Evolutionary conservation across 2,888 invertebrate species (phyloP), one percentile per base, ranked within the genome.

Genomic region (Drosophila recens): DNA sequence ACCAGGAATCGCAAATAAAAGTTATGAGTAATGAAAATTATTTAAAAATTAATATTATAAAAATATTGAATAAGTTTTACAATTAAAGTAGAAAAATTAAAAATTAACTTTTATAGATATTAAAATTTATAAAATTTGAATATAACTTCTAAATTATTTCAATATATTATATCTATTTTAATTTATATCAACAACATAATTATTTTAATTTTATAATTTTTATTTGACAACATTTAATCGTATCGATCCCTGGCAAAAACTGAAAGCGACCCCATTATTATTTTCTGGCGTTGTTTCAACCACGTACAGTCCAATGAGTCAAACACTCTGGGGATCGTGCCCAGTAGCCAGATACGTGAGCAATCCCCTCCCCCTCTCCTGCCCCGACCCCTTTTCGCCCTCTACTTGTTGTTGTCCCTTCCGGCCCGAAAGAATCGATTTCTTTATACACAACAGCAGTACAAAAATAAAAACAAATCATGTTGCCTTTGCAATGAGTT

Each of bases 381-480:
- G 27, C 9, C n/a, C 20, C 15, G 11, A 8, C 15, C 20, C 40
- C 27, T 27, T 5, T 6, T 0, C 9, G 9, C 51, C 3, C 58
- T 42, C 13, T 27, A 5, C 15, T 17, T 23, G 34, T 10, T 38
- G 40, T 34, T 23, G 43, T 57, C 74, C 59, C 71, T 75, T 75
- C 71, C 71, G 76, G 78, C 52, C n/a, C 54, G 38, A 74, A 70
- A 74, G 85, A 85, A 89, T 85, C 89, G 78, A 87, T 89, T 85
- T 67, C 79, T 75, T 74, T 67, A 80, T 83, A 67, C 61, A 75
- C 51, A 51, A 70, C 33, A 63, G 30, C 33, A 63, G 30, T n/a
- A n/a, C n/a, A 30, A 30, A 46, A 42, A 45, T 42, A 54, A 57
- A 52, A 42, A 42, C 43, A 43, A 42, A 58, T 56, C 54, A 72